Evolutionary conservation across 2,797 vertebrate species (phyloP).

Genomic region (Chloroceryle inda): DNA sequence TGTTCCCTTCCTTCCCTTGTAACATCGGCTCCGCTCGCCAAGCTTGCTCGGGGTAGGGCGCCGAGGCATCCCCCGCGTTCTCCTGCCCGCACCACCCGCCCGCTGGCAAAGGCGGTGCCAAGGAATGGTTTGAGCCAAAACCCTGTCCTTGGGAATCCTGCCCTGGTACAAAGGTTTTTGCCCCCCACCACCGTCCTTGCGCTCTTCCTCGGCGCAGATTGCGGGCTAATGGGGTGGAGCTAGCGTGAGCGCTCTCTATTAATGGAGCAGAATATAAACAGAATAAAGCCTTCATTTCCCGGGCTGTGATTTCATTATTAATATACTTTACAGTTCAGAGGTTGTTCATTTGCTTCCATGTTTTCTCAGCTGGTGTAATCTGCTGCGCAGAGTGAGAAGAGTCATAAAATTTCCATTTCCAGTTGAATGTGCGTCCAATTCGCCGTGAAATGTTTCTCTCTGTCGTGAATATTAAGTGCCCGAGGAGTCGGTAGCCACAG

Average conservation of each 20-base stretch:
- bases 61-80: fast-evolving
- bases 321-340: conserved; percentile 87
- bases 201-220: conserved; percentile 33
- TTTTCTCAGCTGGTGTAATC: conserved; percentile 86
- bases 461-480: conserved; percentile 84
- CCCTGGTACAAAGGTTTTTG: neutral
- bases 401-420: conserved; percentile 87
- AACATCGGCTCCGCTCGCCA: fast-evolving
- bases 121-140: neutral
- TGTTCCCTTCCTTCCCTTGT: neutral
- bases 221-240: conserved; percentile 83
- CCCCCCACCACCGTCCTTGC: neutral
- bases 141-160: neutral
- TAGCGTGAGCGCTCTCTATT: conserved; percentile 77
- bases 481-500: conserved; percentile 48
- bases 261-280: conserved; percentile 87
- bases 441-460: conserved; percentile 85
- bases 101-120: neutral
- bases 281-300: conserved; percentile 85
- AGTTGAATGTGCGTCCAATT: conserved; percentile 85
- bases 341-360: conserved; percentile 81
- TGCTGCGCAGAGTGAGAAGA: conserved; percentile 79
- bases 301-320: conserved; percentile 85
- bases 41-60: neutral
- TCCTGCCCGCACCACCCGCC: fast-evolving